Evolutionary conservation across 1,140 invertebrate species (phyloP).

Genomic region (Drosophila equinoxialis): DNA sequence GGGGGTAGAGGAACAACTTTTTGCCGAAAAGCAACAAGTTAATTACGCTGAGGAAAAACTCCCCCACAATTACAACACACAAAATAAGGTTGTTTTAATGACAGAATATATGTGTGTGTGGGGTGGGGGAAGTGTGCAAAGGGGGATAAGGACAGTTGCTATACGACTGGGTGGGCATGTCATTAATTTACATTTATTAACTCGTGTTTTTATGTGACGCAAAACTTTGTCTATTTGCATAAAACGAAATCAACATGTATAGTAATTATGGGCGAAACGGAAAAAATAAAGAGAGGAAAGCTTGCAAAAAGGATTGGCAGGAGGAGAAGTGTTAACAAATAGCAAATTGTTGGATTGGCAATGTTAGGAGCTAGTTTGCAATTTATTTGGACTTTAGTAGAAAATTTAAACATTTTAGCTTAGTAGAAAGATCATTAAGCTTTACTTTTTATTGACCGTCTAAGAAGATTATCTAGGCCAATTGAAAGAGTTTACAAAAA

Average conservation of each 20-base stretch:
- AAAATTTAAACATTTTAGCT: too few species aligned
- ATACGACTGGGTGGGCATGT: constrained; percentile 32
- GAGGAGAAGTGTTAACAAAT: background rate
- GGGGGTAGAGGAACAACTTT: too few species aligned
- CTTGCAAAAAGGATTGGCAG: too few species aligned
- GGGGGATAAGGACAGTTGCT: constrained; percentile 8
- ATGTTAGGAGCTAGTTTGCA: background rate
- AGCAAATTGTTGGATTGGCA: too few species aligned
- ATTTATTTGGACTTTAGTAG: too few species aligned
- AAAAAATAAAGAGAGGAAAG: background rate
- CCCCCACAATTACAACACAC: constrained; percentile 54
- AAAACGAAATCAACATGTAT: constrained; percentile 34
- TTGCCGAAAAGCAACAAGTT: constrained; percentile 61
- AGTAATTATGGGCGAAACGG: constrained; percentile 20
- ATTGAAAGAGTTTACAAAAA: too few species aligned
- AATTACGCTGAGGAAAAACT: constrained; percentile 47
- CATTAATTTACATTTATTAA: constrained; percentile 80
- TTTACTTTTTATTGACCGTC: too few species aligned
- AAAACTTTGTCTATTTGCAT: constrained; percentile 56
- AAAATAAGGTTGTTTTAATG: constrained; percentile 49
- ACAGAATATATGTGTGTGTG: background rate
- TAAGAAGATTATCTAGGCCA: too few species aligned
- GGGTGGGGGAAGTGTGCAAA: background rate
- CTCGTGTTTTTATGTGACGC: constrained; percentile 62
- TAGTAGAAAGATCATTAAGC: too few species aligned